Base-by-base conservation (phyloP, 2,888 invertebrate genomes). In the Chelonus formosanus region DNA sequence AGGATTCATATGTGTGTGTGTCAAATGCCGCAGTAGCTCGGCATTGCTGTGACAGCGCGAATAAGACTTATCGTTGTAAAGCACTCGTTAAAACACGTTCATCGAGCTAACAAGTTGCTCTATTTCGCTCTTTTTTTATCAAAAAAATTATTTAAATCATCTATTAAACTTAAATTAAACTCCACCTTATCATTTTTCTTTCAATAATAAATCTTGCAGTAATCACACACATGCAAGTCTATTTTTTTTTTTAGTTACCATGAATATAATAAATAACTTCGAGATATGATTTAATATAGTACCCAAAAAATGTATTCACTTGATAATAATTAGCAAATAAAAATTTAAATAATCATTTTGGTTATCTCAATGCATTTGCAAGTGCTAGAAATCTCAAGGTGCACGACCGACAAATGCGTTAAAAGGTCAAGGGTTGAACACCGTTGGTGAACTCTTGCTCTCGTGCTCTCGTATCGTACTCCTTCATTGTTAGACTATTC, bases 341-440 rank as follows among this genome's bases (percentile, higher is more conserved):
- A 20, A 20, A 20, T 20, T 20, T 20, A 20, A 20, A 20, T 20
- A 20, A 20, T 20, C 20, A 20, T 20, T 20, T 20, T 20, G 20
- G 20, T 20, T 20, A 20, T 20, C 20, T 20, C 20, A 20, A 20
- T 20, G 20, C 20, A 20, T 20, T 20, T 20, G 20, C 20, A 20
- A 1, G 20, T 20, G 20, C 20, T 20, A 20, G 20, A 20, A 20
- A 20, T 20, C 71, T 67, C 59, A 64, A 73, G 73, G 72, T 74
- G 67, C 56, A 73, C 67, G 73, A 73, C 72, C 74, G 68, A 67
- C 50, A 50, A 70, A 67, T 71, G 71, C 68, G 70, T 69, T 67
- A 50, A 69, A 74, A 74, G 73, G 74, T 72, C 73, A 74, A 70
- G 72, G 73, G 72, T 71, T 71, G 73, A 73, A 69, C 72, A 72